Evolutionary conservation across 2,113 vertebrate genomes (phyloP).

Genomic region (Motacilla tschutschensis): DNA sequence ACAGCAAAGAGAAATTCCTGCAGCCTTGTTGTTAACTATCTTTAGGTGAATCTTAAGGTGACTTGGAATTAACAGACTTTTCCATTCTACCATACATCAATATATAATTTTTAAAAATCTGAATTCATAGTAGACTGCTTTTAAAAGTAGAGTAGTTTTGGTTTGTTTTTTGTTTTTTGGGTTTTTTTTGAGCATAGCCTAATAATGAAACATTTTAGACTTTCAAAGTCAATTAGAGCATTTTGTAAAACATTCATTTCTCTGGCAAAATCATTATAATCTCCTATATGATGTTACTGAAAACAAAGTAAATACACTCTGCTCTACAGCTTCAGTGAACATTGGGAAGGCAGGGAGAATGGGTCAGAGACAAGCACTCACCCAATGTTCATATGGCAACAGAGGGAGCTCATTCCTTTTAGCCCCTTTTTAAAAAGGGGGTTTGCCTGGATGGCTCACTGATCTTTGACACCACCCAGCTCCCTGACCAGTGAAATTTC

Average conservation of each 20-base stretch:
- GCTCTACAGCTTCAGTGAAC: neutral
- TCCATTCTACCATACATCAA: neutral
- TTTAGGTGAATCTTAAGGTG: neutral
- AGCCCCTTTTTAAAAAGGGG: neutral
- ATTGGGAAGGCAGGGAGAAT: neutral
- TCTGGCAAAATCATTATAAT: neutral
- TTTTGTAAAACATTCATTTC: neutral
- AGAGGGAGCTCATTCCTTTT: neutral
- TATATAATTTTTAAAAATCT: neutral
- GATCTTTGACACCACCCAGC: neutral
- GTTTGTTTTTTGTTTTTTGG: neutral
- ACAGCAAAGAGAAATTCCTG: neutral
- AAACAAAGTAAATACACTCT: neutral
- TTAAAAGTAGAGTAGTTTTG: neutral
- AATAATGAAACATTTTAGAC: neutral
- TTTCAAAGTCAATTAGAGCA: neutral
- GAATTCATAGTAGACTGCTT: neutral
- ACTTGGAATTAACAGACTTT: neutral
- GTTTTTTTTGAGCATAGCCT: neutral
- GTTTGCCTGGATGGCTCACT: rapidly evolving
- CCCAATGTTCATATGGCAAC: neutral
- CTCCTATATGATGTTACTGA: neutral
- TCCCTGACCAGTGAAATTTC: neutral
- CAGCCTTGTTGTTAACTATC: neutral
- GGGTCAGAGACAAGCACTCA: neutral